Evolutionary conservation across 1,140 invertebrate species (phyloP).

Genomic region (Anadara kagoshimensis): DNA sequence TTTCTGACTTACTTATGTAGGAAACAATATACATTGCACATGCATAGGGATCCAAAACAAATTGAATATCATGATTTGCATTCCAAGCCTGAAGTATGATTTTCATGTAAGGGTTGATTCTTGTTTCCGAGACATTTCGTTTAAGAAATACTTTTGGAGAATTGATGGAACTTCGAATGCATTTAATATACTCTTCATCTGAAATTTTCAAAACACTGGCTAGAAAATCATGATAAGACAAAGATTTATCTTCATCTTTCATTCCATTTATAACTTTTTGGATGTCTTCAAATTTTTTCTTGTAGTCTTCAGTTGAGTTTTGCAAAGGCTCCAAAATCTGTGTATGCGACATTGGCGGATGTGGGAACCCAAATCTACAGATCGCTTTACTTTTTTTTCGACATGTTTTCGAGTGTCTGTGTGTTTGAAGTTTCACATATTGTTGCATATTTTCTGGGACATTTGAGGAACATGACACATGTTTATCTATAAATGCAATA

Average conservation of each 20-base stretch:
- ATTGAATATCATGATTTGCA: slow-evolving; percentile 43
- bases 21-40: slow-evolving; percentile 42
- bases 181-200: slow-evolving; percentile 14
- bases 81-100: slow-evolving; percentile 23
- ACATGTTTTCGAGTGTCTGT: slow-evolving; percentile 6
- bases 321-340: slow-evolving; percentile 5
- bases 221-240: slow-evolving; percentile 11
- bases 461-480: slow-evolving; percentile 15
- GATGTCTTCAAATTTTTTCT: no score
- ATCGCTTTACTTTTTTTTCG: slow-evolving; percentile 1
- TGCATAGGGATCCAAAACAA: slow-evolving; percentile 48
- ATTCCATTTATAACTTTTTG: slow-evolving; percentile 3
- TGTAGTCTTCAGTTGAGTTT: no score
- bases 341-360: slow-evolving; percentile 6
- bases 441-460: not conserved
- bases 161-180: slow-evolving; percentile 13
- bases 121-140: slow-evolving; percentile 11
- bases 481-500: slow-evolving; percentile 6
- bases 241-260: not conserved
- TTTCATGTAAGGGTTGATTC: slow-evolving; percentile 27
- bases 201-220: slow-evolving; percentile 4
- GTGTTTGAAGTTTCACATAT: slow-evolving; percentile 9
- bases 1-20: slow-evolving; percentile 43
- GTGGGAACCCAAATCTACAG: slow-evolving; percentile 9
- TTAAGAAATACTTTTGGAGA: slow-evolving; percentile 15